Base-by-base conservation (phyloP, 2,797 vertebrate species). In the Kryptolebias ocellatus region DNA sequence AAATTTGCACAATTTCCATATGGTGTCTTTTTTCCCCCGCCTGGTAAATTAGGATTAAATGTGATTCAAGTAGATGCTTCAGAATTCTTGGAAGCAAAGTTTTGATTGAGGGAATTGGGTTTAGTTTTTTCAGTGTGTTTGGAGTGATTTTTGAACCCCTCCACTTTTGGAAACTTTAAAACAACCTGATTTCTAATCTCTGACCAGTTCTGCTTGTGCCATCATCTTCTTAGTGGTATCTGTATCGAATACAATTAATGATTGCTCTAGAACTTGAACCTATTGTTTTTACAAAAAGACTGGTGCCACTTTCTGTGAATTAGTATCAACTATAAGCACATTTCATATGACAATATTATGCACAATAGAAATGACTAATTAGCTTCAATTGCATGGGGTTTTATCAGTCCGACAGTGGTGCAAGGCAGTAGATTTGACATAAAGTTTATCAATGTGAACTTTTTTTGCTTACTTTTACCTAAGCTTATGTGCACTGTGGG, bases 1-100 rank as follows among this genome's bases (percentile, higher is more conserved):
- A 91, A 90, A 90, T 89, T 89, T 88, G 87, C 72, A 76, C 84
- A 90, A 91, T 91, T 91, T 91, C 84, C 89, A 91, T 91, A 88
- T 27, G 53, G 65, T 76, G 57, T 80, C 64, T 70, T 37, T 78
- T 68, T 44, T 46, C 20, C 20, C 20, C 20, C 14, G 8, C 44
- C 17, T 59, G 62, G 75, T 81, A 85, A 88, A 87, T 89, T 89
- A 87, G 80, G 76, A 89, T 87, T 20, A 75, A 86, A 88, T 83
- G 44, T 69, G 79, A 88, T 85, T 81, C 81, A 57, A 53, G 54
- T 60, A 77, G 69, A 81, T 74, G 64, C 56, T 73, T 39, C 18
- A 51, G 60, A 74, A 70, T 72, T 69, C 50, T 70, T n/a, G 60
- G 42, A 52, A 66, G 9, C 29, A 62, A 53, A 56, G 18, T 67